Conservation (phyloP, 2,113 vertebrate species). For the Genyomyrus donnyi region DNA sequence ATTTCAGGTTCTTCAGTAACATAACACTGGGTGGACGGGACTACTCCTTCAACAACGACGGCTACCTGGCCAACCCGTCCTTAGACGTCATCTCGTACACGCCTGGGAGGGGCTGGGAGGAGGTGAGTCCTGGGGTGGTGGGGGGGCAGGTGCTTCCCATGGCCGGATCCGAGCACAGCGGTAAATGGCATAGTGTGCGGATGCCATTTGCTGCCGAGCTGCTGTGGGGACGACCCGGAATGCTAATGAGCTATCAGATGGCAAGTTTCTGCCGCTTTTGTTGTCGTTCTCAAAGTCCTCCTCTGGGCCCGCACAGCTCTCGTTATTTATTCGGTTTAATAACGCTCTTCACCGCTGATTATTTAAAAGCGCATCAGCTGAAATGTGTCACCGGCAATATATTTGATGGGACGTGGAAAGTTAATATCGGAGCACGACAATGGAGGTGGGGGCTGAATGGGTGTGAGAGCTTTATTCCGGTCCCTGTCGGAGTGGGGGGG, state of each 20-base stretch:
- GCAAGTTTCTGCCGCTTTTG: neutral
- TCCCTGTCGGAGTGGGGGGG: neutral
- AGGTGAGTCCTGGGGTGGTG: slow-evolving; percentile 66
- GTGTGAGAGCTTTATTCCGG: neutral
- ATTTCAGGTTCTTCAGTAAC: slow-evolving; percentile 83
- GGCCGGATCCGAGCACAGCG: neutral
- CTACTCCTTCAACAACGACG: slow-evolving; percentile 84
- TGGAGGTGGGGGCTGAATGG: neutral
- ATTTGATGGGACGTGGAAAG: neutral
- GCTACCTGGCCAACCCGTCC: slow-evolving; percentile 86
- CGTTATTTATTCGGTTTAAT: slow-evolving; percentile 14
- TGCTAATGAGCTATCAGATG: neutral
- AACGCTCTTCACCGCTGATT: neutral
- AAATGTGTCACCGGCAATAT: neutral
- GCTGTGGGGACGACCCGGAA: neutral
- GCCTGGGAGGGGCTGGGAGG: slow-evolving; percentile 83
- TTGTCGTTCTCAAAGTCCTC: neutral
- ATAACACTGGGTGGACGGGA: slow-evolving; percentile 85
- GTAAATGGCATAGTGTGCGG: neutral
- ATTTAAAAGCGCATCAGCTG: slow-evolving; percentile 10
- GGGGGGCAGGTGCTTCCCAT: slow-evolving; percentile 7
- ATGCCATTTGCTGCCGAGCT: neutral
- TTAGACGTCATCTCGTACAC: slow-evolving; percentile 87
- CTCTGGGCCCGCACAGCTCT: neutral
- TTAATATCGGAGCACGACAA: neutral